These are phyloP conservation scores for Pachymerium ferrugineum DNA, from an alignment of 2,888 invertebrate species.

Conservation along the genomic window DNA sequence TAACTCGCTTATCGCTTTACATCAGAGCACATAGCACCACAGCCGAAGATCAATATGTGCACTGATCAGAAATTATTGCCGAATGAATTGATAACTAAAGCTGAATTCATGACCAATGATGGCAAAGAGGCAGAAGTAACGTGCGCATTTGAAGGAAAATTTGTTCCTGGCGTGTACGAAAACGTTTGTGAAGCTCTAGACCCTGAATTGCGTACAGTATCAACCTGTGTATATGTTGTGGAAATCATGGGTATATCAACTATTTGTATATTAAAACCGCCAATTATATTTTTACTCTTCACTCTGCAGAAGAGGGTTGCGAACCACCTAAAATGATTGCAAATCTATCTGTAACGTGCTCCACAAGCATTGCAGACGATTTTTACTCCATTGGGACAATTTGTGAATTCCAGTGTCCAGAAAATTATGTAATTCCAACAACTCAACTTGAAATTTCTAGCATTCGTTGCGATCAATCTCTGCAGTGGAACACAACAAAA, in stretches of 20 bases:
- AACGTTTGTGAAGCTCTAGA: neutral
- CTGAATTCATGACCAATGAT: neutral
- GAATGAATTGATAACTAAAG: neutral
- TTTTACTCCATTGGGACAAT: neutral
- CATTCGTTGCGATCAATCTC: neutral
- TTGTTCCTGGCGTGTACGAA: neutral
- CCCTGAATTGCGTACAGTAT: neutral
- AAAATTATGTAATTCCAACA: neutral
- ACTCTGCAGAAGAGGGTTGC: neutral
- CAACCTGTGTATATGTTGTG: neutral
- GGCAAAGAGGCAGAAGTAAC: neutral
- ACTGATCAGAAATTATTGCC: neutral
- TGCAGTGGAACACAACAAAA: neutral
- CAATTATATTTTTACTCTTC: neutral
- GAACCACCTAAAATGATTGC: neutral
- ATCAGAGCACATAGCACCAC: neutral
- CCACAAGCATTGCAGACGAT: neutral
- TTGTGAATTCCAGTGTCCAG: neutral
- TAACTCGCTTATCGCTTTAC: neutral
- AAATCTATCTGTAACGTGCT: neutral
- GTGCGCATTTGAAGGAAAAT: neutral
- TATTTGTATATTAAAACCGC: neutral
- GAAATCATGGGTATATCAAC: neutral
- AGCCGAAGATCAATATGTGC: neutral
- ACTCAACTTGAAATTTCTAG: neutral